These are phyloP conservation scores for Ceyx cyanopectus DNA, from an alignment of 2,113 vertebrate species.

Conservation along the genomic window DNA sequence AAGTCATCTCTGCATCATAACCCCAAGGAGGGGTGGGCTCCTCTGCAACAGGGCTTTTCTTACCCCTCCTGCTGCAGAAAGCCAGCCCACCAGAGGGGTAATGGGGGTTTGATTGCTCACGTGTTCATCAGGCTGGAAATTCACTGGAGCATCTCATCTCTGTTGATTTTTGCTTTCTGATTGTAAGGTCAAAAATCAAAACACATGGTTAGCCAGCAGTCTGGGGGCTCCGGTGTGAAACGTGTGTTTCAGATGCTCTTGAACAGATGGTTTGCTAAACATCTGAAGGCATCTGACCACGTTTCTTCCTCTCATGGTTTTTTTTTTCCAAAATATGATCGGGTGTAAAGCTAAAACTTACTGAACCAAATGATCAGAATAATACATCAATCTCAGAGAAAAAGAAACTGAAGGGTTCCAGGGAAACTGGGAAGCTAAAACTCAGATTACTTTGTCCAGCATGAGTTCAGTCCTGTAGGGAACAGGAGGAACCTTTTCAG, in stretches of 20 bases:
- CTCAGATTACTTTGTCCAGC: constrained; percentile 72
- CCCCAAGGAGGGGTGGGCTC: not conserved
- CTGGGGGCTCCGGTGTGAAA: not conserved
- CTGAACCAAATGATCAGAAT: not conserved
- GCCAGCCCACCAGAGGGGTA: not conserved
- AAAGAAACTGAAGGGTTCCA: constrained; percentile 26
- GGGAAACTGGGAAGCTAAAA: constrained; percentile 23
- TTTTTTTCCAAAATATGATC: not conserved
- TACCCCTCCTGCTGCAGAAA: not conserved
- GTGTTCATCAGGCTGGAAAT: not conserved
- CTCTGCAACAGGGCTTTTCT: not conserved
- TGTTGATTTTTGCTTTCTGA: constrained; percentile 33
- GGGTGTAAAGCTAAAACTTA: not conserved
- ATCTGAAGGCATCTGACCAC: not conserved
- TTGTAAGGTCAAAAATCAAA: not conserved
- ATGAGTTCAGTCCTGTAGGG: constrained; percentile 46
- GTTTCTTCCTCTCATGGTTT: not conserved
- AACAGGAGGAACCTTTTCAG: not conserved
- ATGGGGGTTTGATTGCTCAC: not conserved
- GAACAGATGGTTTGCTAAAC: not conserved
- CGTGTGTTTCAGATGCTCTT: constrained; percentile 17
- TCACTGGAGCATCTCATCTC: not conserved
- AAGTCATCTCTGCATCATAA: not conserved
- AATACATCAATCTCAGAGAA: not conserved
- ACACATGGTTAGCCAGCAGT: not conserved